Evolutionary conservation across 2,888 invertebrate species (phyloP), one percentile per base, ranked within the genome.

Genomic region (Spilarctia lutea): DNA sequence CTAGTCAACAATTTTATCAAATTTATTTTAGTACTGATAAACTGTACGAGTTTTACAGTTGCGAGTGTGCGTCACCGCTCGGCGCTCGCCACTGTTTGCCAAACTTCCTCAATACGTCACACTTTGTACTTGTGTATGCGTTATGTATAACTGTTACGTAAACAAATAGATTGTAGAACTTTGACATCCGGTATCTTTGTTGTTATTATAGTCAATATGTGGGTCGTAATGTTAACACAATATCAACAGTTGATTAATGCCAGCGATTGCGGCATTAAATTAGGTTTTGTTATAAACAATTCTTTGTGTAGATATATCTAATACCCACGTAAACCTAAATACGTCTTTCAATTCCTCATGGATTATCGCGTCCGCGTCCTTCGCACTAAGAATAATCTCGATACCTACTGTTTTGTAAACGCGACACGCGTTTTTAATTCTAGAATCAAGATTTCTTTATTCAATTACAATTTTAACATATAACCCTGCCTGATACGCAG

Each of bases 11-110:
- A 69, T n/a, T 75, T 82, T 76, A 30, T 48, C 66, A 68, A 74
- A 79, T 74, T 75, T 75, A 71, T 39, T 70, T 66, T 30, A 70
- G 20, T 65, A 66, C 63, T 72, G 68, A 77, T 77, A 77, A 75
- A 72, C 71, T 74, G 63, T 33, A 13, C 45, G 45, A 45, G 45
- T 45, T 45, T 45, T 45, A 45, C 20, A 48, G 18, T 18, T 11
- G 33, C 66, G 75, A 35, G 66, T 68, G 74, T 78, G 82, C 85
- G 83, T 85, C 84, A 85, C 56, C 84, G 83, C 56, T 4, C 33
- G 4, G 6, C 33, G 79, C 79, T 79, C 76, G 79, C 52, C 30
- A 48, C 65, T 81, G 73, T 74, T 77, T 76, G 70, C 67, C 42
- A 68, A 75, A 84, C 78, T 77, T 81, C 83, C 81, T 73, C 42